phyloP scores from a whole-genome alignment of 1,140 invertebrate genomes.

The Drosophila ogumai region DNA sequence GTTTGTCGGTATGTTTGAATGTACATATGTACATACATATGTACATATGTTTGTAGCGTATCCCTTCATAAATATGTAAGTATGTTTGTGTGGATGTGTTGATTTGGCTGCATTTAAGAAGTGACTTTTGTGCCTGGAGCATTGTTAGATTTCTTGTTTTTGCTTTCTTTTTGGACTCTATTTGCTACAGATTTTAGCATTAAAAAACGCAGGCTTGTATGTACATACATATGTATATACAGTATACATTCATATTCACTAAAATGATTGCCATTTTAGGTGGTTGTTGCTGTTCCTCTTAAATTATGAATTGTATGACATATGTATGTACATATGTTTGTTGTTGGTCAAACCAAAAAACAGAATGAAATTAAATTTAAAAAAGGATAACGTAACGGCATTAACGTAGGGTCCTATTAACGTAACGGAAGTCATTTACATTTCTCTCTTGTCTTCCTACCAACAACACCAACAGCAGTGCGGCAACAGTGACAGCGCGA shows the following conservation, averaged over 20 bases:
- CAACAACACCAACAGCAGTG: conserved; percentile 1
- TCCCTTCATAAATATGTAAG: not conserved
- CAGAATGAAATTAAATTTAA: not conserved
- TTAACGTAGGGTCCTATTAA: conserved; percentile 11
- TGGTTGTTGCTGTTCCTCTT: not conserved
- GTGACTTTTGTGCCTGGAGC: conserved; percentile 18
- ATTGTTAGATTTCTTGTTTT: conserved; percentile 38
- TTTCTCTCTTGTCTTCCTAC: conserved; percentile 25
- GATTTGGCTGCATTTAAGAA: conserved; percentile 53
- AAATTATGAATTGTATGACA: not conserved
- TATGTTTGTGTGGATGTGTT: conserved; percentile 13
- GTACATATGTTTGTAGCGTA: not conserved
- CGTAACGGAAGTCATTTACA: conserved; percentile 32
- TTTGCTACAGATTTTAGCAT: conserved; percentile 17
- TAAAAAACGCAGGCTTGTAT: not conserved
- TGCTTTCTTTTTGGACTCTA: conserved; percentile 23
- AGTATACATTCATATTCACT: not conserved
- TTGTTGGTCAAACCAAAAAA: conserved; percentile 11
- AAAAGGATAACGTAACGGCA: conserved; percentile 5
- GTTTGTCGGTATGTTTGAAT: conserved; percentile 23
- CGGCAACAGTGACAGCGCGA: conserved; percentile 9
- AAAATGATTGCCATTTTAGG: conserved; percentile 9
- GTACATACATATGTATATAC: conserved; percentile 6
- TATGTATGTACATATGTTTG: not conserved
- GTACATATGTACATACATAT: not conserved